Conservation (phyloP, 2,888 invertebrate genomes). For the Himalopsyche tibetana region DNA sequence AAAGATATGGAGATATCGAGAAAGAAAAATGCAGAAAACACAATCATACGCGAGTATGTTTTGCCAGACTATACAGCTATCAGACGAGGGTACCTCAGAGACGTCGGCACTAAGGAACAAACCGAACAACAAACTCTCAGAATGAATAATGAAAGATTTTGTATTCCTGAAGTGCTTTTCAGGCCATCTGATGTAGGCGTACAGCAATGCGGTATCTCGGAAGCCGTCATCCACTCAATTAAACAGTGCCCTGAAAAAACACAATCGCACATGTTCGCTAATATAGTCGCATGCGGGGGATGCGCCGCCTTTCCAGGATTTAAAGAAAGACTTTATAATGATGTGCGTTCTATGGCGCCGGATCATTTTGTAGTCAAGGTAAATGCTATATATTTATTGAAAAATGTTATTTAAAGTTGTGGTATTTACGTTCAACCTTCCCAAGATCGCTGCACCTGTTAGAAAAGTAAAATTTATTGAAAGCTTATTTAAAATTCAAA, state of each 20-base stretch:
- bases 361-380: constrained; percentile 88
- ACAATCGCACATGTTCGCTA: constrained; percentile 86
- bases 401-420: too few relatives aligned
- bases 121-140: constrained; percentile 86
- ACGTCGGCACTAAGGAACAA: constrained; percentile 70
- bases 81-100: constrained; percentile 83
- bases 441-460: too few relatives aligned
- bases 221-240: constrained; percentile 89
- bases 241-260: constrained; percentile 84
- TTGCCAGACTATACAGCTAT: constrained; percentile 96
- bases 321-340: constrained; percentile 84
- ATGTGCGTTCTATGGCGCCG: constrained; percentile 87
- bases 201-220: constrained; percentile 92
- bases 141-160: constrained; percentile 95
- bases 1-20: constrained; percentile 85
- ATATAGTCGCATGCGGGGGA: constrained; percentile 92
- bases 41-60: constrained; percentile 92
- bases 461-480: too few relatives aligned
- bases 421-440: too few relatives aligned
- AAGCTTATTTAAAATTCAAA: too few relatives aligned
- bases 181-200: constrained; percentile 97
- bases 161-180: constrained; percentile 96
- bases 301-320: constrained; percentile 90
- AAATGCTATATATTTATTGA: constrained; percentile 66
- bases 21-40: constrained; percentile 78